Percentiles rank a stretch among this genome's conserved stretches.
Conservation (phyloP, 2,113 vertebrate species). For the Oriolus oriolus region DNA sequence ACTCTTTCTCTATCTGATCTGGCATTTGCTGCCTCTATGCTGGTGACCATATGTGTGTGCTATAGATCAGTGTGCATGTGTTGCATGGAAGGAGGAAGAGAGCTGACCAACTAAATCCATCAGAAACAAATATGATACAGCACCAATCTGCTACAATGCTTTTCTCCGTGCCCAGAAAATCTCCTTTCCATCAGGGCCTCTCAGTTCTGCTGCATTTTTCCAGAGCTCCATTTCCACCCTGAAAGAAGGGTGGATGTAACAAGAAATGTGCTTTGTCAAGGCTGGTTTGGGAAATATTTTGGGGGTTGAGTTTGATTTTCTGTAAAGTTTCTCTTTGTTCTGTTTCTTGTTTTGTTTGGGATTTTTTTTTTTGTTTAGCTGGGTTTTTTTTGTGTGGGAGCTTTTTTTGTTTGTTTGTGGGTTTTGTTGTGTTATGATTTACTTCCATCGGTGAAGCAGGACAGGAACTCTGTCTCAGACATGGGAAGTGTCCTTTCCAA, state of each 20-base stretch:
- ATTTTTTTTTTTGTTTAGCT: not conserved
- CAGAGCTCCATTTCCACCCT: not conserved
- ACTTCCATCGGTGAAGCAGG: not conserved
- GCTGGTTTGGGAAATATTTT: not conserved
- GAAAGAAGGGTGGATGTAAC: not conserved
- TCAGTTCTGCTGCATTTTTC: not conserved
- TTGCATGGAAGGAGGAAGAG: not conserved
- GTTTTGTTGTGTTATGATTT: not conserved
- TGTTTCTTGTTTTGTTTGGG: not conserved
- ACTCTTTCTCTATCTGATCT: constrained; percentile 9
- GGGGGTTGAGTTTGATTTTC: not conserved
- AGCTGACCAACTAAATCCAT: not conserved
- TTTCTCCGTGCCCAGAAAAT: not conserved
- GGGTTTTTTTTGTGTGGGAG: not conserved
- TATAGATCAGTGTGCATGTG: not conserved
- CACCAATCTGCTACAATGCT: not conserved
- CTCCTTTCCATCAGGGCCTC: not conserved
- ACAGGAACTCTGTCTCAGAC: not conserved
- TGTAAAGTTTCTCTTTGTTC: not conserved
- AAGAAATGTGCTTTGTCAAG: not conserved
- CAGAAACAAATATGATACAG: not conserved
- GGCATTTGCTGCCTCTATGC: constrained; percentile 12
- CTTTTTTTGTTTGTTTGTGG: not conserved
- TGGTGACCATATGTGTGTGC: constrained; percentile 37
- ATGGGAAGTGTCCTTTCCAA: not conserved